Evolutionary conservation across 64 coral and sea anemone species (phyloP).

Genomic region (Hydrozoanthus tunicans): DNA sequence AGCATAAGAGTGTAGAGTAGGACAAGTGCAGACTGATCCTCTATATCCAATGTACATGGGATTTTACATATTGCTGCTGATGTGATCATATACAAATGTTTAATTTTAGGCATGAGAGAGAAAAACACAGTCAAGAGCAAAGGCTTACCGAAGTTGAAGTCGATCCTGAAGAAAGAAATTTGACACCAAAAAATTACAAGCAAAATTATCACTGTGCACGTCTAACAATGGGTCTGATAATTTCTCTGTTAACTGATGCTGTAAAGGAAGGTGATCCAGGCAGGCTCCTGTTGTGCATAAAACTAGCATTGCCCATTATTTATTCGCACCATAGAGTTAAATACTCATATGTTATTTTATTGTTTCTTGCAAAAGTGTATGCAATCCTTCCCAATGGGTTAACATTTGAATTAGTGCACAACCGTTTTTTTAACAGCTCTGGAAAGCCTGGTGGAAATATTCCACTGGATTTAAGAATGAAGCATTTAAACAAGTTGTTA

Average conservation of each 20-base stretch:
- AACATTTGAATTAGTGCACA: slow-evolving; percentile 54
- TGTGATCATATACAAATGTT: not conserved
- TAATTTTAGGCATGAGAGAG: slow-evolving; percentile 29
- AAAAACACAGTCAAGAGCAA: slow-evolving; percentile 29
- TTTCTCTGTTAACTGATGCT: slow-evolving; percentile 37
- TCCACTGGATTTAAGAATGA: slow-evolving; percentile 48
- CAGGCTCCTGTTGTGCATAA: slow-evolving; percentile 36
- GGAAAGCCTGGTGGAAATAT: slow-evolving; percentile 54
- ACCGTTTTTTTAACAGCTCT: slow-evolving; percentile 22
- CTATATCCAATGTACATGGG: slow-evolving; percentile 17
- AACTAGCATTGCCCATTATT: slow-evolving; percentile 29
- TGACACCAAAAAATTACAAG: slow-evolving; percentile 20
- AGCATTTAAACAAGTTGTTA: slow-evolving; percentile 50
- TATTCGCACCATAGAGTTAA: slow-evolving; percentile 48
- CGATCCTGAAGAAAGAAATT: slow-evolving; percentile 33
- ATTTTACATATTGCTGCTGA: slow-evolving; percentile 18
- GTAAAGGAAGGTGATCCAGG: slow-evolving; percentile 53
- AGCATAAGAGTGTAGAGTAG: slow-evolving; percentile 15
- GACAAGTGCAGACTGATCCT: slow-evolving; percentile 16
- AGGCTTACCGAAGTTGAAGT: slow-evolving; percentile 22
- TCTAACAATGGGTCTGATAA: slow-evolving; percentile 37
- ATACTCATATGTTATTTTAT: slow-evolving; percentile 53
- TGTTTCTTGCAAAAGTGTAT: slow-evolving; percentile 57
- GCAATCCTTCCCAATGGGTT: slow-evolving; percentile 34
- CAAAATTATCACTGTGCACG: slow-evolving; percentile 54